These are phyloP conservation scores for Sphaeridia pumilis DNA, from an alignment of 2,888 invertebrate genomes.

Conservation along the genomic window DNA sequence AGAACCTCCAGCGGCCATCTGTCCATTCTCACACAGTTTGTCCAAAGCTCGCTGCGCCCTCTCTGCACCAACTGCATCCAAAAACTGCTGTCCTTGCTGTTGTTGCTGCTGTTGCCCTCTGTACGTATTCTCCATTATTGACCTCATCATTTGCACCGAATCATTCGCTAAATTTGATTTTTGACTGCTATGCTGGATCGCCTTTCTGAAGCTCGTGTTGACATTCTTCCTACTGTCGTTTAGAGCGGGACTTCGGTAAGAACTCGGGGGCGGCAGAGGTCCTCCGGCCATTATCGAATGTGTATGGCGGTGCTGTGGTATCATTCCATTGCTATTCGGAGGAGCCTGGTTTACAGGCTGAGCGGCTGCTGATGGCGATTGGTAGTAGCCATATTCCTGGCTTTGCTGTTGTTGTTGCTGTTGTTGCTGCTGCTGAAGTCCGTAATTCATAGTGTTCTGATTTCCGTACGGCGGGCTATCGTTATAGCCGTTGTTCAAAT, in stretches of 20 bases:
- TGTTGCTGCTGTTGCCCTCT: slow-evolving; percentile 10
- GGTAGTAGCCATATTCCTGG: slow-evolving; percentile 3
- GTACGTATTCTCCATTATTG: slow-evolving; percentile 19
- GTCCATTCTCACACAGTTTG: slow-evolving; percentile 22
- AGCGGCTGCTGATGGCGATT: slow-evolving; percentile 12
- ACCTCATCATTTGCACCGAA: slow-evolving; percentile 41
- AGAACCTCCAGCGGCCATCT: background rate
- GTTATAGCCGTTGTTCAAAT: slow-evolving; percentile 2
- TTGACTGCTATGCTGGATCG: slow-evolving; percentile 33
- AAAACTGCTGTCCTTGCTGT: background rate
- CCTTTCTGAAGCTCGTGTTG: slow-evolving; percentile 34
- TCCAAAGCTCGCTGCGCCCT: slow-evolving; percentile 34
- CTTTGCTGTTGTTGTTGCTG: background rate
- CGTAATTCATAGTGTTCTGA: background rate
- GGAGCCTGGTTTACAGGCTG: slow-evolving; percentile 6
- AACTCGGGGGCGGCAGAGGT: slow-evolving; percentile 14
- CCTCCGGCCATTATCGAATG: slow-evolving; percentile 16
- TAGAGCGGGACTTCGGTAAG: slow-evolving; percentile 29
- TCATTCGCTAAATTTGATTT: slow-evolving; percentile 50
- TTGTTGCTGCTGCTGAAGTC: slow-evolving; percentile 2
- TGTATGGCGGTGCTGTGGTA: slow-evolving; percentile 4
- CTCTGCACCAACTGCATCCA: slow-evolving; percentile 23
- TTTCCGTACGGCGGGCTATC: background rate
- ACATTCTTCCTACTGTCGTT: slow-evolving; percentile 30
- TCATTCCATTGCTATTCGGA: background rate